These are phyloP conservation scores for Conops quadrifasciatus DNA, from an alignment of 2,888 invertebrate species.

Conservation along the genomic window DNA sequence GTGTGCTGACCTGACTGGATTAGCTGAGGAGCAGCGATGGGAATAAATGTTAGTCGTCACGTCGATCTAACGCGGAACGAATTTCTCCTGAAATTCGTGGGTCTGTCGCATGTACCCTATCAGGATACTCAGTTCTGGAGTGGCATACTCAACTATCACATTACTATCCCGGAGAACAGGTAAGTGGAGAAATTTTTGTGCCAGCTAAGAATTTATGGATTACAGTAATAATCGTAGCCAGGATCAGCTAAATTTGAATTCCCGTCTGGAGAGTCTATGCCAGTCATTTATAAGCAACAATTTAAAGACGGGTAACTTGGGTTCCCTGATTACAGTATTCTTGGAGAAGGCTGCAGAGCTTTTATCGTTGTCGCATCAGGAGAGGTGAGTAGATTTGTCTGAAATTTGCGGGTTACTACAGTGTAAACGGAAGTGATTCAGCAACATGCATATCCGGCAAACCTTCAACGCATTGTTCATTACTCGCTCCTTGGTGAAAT, in stretches of 20 bases:
- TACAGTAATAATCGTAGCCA: constrained; percentile 68
- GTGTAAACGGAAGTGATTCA: constrained; percentile 49
- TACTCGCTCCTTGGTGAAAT: constrained; percentile 84
- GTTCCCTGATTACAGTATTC: constrained; percentile 86
- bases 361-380: constrained; percentile 84
- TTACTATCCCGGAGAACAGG: constrained; percentile 81
- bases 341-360: constrained; percentile 83
- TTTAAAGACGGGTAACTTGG: constrained; percentile 87
- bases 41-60: constrained; percentile 81
- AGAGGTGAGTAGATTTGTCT: constrained; percentile 72
- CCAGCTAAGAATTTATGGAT: constrained; percentile 25
- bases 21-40: constrained; percentile 69
- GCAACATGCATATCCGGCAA: constrained; percentile 85
- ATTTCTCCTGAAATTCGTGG: constrained; percentile 80
- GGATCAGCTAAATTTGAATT: constrained; percentile 83
- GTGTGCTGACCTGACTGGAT: not conserved
- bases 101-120: constrained; percentile 74
- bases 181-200: constrained; percentile 61
- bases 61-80: constrained; percentile 84
- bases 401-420: not conserved
- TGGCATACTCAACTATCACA: constrained; percentile 88
- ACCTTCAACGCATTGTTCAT: constrained; percentile 93
- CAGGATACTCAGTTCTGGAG: constrained; percentile 97
- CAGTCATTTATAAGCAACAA: constrained; percentile 86
- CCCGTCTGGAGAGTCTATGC: constrained; percentile 77